Conservation (phyloP, 2,113 vertebrate genomes). For the Paradoxurus hermaphroditus region DNA sequence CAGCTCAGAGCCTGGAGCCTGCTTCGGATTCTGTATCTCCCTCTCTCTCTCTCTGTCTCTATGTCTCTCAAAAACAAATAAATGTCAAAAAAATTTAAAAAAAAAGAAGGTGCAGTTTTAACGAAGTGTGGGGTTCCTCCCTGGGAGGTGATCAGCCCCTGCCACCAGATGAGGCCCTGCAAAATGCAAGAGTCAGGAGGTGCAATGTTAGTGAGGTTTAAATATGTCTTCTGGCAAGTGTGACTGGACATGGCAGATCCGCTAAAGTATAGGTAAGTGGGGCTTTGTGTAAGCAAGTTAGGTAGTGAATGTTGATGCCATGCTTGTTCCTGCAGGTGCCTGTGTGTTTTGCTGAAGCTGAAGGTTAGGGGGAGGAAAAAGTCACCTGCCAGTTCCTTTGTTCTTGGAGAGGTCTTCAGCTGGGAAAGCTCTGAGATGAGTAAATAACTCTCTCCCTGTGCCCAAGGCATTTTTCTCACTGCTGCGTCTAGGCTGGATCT, state of each 20-base stretch:
- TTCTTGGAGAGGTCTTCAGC: neutral
- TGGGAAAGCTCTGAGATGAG: neutral
- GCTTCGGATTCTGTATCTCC: no score
- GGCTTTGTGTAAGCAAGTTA: neutral
- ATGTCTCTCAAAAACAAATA: no score
- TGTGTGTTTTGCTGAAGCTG: neutral
- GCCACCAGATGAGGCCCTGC: neutral
- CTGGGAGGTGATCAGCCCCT: neutral
- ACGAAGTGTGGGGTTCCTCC: neutral
- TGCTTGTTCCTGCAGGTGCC: neutral
- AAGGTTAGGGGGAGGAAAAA: neutral
- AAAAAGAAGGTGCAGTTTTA: neutral
- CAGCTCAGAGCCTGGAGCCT: no score
- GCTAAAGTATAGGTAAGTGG: neutral
- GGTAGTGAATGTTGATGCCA: neutral
- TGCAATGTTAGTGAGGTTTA: neutral
- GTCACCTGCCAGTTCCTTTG: neutral
- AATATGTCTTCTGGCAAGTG: neutral
- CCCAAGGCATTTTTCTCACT: neutral
- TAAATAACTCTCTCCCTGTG: neutral
- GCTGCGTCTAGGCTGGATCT: neutral
- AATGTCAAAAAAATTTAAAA: no score
- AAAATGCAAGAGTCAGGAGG: neutral
- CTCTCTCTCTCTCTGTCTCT: no score
- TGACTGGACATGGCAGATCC: neutral